Evolutionary conservation across 2,888 invertebrate genomes (phyloP).

Genomic region (Apotomis capreana): DNA sequence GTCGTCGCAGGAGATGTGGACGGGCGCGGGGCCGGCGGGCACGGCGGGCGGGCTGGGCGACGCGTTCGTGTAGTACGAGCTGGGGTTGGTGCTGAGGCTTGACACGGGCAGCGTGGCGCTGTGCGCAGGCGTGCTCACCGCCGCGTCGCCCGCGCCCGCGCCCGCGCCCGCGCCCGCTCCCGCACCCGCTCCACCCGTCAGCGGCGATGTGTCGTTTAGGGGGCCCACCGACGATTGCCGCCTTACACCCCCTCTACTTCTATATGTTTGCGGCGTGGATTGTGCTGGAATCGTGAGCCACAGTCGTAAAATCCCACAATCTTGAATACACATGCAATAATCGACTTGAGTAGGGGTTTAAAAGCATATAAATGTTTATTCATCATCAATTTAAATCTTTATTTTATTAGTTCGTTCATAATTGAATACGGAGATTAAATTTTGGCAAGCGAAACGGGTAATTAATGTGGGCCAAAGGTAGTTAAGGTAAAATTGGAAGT

Average conservation of each 20-base stretch:
- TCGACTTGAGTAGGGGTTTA: background rate
- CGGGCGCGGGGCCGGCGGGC: slow-evolving; percentile 58
- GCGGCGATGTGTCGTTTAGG: slow-evolving; percentile 80
- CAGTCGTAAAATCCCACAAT: background rate
- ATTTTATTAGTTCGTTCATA: background rate
- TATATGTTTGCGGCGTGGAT: slow-evolving; percentile 84
- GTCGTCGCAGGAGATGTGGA: slow-evolving; percentile 78
- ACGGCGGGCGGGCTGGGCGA: slow-evolving; percentile 83
- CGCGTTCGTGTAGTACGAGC: slow-evolving; percentile 85
- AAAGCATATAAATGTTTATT: background rate
- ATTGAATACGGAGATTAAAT: background rate
- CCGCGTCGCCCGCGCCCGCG: slow-evolving; percentile 65
- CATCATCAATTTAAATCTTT: background rate
- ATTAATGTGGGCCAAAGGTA: slow-evolving; percentile 2
- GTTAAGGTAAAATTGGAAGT: slow-evolving; percentile 11
- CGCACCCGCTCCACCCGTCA: slow-evolving; percentile 66
- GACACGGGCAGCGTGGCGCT: slow-evolving; percentile 82
- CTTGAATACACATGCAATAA: background rate
- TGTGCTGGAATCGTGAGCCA: slow-evolving; percentile 78
- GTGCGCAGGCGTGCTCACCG: slow-evolving; percentile 77
- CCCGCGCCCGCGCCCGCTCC: slow-evolving; percentile 53
- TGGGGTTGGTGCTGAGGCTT: slow-evolving; percentile 78
- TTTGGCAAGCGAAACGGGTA: background rate
- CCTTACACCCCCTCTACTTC: slow-evolving; percentile 83
- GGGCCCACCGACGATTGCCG: slow-evolving; percentile 86